These are phyloP conservation scores for Percopsis omiscomaycus DNA, from an alignment of 2,797 vertebrate species.

Conservation along the genomic window DNA sequence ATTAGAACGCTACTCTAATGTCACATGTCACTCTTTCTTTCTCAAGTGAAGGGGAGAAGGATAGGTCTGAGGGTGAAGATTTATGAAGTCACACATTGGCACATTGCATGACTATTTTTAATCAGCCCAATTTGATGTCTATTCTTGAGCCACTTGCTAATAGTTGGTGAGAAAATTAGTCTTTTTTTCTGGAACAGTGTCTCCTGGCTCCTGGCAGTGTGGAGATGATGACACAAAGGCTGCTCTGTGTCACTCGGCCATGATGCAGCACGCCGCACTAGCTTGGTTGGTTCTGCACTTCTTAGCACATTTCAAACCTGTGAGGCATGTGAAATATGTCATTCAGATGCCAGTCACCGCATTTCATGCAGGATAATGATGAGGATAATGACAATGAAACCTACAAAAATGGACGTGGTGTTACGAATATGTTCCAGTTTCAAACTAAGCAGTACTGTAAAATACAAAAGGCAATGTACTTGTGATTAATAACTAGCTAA, in stretches of 20 bases:
- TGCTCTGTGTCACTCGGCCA: conserved; percentile 70
- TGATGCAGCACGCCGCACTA: conserved; percentile 60
- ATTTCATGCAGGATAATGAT: not conserved
- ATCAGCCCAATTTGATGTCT: conserved; percentile 74
- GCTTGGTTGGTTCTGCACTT: conserved; percentile 31
- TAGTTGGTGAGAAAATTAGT: conserved; percentile 69
- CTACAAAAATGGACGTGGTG: too few species aligned
- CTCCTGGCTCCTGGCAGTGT: conserved; percentile 65
- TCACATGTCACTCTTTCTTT: conserved; percentile 29
- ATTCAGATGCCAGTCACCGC: conserved; percentile 7
- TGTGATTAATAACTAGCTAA: too few species aligned
- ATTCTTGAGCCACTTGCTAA: conserved; percentile 71
- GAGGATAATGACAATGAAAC: too few species aligned
- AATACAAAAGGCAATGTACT: too few species aligned
- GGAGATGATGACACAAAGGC: conserved; percentile 67
- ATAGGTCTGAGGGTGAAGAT: conserved; percentile 10
- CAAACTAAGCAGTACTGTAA: not conserved
- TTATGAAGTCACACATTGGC: conserved; percentile 52
- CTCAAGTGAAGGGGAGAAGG: conserved; percentile 22
- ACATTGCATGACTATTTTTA: conserved; percentile 70
- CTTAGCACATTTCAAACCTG: conserved; percentile 27
- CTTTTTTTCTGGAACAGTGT: conserved; percentile 70
- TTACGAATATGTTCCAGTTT: not conserved
- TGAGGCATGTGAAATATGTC: not conserved
- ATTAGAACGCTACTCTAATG: conserved; percentile 15